Percentiles rank a stretch among this genome's conserved stretches.
Evolutionary conservation across 2,797 vertebrate species (phyloP).

Genomic region (Acipenser transmontanus): DNA sequence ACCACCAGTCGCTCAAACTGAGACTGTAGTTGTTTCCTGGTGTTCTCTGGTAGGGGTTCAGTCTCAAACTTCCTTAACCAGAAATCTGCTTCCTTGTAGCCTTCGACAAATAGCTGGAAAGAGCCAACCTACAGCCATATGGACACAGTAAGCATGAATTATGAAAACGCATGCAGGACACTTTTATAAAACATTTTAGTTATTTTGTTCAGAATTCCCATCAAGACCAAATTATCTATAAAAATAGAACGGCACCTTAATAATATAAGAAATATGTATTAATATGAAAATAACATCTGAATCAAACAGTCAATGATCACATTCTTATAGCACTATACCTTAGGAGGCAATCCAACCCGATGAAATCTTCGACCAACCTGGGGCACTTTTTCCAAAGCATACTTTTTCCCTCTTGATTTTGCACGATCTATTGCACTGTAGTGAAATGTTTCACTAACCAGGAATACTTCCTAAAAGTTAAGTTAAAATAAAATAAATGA

Average conservation of each 20-base stretch:
- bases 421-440: conserved; percentile 91
- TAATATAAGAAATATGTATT: too few species aligned
- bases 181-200: not conserved
- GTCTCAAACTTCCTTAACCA: conserved; percentile 96
- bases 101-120: conserved; percentile 93
- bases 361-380: conserved; percentile 93
- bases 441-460: conserved; percentile 94
- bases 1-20: conserved; percentile 92
- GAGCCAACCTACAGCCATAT: conserved; percentile 78
- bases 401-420: conserved; percentile 94
- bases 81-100: conserved; percentile 87
- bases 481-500: not conserved
- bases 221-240: too few species aligned
- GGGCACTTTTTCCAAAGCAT: conserved; percentile 92
- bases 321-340: conserved; percentile 60
- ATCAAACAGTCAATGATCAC: too few species aligned
- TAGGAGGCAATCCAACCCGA: conserved; percentile 90
- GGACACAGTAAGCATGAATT: not conserved
- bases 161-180: not conserved
- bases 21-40: conserved; percentile 89
- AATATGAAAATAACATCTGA: not conserved
- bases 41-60: conserved; percentile 91
- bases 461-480: conserved; percentile 74
- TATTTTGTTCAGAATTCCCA: too few species aligned
- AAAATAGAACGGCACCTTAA: too few species aligned